These are phyloP conservation scores for Xanthia togata DNA, from an alignment of 2,888 invertebrate genomes.

Conservation along the genomic window DNA sequence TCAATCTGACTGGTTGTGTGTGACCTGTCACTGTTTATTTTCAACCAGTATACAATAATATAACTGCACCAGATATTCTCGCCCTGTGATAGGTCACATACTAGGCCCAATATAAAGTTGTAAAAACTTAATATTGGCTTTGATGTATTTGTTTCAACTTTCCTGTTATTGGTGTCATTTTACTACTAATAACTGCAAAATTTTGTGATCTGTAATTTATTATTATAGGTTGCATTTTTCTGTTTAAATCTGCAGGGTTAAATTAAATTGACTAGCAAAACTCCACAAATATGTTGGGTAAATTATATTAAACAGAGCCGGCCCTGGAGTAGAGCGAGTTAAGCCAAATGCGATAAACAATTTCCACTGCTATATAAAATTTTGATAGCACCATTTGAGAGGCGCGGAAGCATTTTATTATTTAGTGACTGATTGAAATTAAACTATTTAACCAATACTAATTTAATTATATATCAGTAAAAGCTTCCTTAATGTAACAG, in stretches of 20 bases:
- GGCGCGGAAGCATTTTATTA: too few relatives aligned
- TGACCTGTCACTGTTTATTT: neutral
- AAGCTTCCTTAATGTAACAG: too few relatives aligned
- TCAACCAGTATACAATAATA: neutral
- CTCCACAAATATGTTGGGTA: neutral
- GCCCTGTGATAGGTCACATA: neutral
- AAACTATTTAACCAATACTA: too few relatives aligned
- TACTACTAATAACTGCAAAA: neutral
- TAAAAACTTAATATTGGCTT: neutral
- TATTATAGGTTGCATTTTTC: neutral
- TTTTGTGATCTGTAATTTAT: neutral
- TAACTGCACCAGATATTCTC: neutral
- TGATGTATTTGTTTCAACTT: neutral
- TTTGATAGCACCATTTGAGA: too few relatives aligned
- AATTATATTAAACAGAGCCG: too few relatives aligned
- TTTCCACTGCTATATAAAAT: too few relatives aligned
- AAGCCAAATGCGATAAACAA: too few relatives aligned
- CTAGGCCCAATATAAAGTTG: neutral
- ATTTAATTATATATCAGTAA: too few relatives aligned
- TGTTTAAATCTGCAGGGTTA: constrained; percentile 5
- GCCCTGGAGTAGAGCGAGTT: too few relatives aligned
- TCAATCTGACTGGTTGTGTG: neutral
- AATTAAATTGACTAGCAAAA: neutral
- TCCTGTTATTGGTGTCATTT: neutral
- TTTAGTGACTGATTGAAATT: too few relatives aligned